A percentile compares a stretch with the other conserved stretches of the same genome.
Evolutionary conservation across 2,888 invertebrate species (phyloP).

Genomic region (Pherbina coryleti): DNA sequence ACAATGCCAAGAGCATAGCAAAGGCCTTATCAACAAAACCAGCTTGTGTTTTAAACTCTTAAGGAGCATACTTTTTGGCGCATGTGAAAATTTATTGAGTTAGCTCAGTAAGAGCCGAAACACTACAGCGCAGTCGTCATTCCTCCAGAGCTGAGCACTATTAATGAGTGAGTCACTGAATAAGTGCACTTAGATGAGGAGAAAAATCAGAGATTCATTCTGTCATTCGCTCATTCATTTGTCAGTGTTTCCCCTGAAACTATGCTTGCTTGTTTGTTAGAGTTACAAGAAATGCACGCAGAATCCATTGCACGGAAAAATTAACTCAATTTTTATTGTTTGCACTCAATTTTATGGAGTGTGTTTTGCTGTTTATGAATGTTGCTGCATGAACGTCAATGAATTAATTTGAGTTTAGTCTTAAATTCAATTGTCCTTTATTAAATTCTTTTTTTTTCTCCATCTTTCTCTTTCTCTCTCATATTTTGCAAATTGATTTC

Average conservation of each 20-base stretch:
- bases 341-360: not conserved
- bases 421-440: conserved; percentile 59
- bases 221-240: too few species aligned
- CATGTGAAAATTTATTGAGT: conserved; percentile 23
- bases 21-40: too few species aligned
- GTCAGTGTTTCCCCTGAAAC: not conserved
- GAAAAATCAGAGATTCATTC: not conserved
- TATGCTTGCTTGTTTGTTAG: not conserved
- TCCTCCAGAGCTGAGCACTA: not conserved
- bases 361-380: not conserved
- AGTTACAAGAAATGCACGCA: not conserved
- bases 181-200: not conserved
- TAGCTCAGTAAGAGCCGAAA: not conserved
- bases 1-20: not conserved
- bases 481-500: conserved; percentile 56
- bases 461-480: not conserved
- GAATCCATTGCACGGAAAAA: not conserved
- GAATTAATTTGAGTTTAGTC: conserved; percentile 65
- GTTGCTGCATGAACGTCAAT: conserved; percentile 30
- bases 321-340: not conserved
- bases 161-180: not conserved
- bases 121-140: not conserved
- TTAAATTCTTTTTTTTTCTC: conserved; percentile 48
- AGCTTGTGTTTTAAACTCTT: not conserved
- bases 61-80: conserved; percentile 39